These are phyloP conservation scores for Drosophila lutescens DNA, from an alignment of 2,888 invertebrate species.

Conservation along the genomic window DNA sequence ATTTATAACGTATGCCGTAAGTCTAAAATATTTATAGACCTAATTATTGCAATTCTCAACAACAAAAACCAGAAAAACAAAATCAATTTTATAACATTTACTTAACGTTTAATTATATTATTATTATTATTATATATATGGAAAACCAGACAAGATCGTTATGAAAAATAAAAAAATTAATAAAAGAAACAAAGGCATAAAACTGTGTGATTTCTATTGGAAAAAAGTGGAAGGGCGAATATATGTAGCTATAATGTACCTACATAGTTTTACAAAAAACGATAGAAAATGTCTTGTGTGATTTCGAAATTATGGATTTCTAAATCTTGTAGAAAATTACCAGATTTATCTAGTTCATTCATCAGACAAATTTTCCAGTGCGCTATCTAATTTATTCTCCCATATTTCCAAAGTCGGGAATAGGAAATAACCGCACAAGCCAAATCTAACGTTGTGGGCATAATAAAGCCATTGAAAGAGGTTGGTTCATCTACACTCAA, in stretches of 20 bases:
- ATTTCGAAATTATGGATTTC: too few species aligned
- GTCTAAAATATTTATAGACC: conserved; percentile 67
- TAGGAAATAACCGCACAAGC: conserved; percentile 46
- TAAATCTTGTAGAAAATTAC: not conserved
- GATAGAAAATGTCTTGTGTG: too few species aligned
- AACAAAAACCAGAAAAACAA: conserved; percentile 36
- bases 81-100: conserved; percentile 74
- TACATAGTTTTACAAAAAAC: too few species aligned
- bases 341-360: not conserved
- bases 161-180: conserved; percentile 71
- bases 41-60: conserved; percentile 77
- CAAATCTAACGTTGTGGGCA: conserved; percentile 48
- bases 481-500: conserved; percentile 62
- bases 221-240: too few species aligned
- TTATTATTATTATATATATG: conserved; percentile 70
- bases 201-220: not conserved
- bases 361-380: not conserved
- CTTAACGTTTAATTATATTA: conserved; percentile 71
- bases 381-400: not conserved
- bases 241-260: too few species aligned
- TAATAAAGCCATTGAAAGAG: conserved; percentile 71
- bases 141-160: conserved; percentile 62
- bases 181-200: conserved; percentile 74
- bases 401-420: not conserved
- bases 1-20: conserved; percentile 38